Evolutionary conservation across 2,888 invertebrate species (phyloP), one percentile per base, ranked within the genome.

Genomic region (Nomada fabriciana): DNA sequence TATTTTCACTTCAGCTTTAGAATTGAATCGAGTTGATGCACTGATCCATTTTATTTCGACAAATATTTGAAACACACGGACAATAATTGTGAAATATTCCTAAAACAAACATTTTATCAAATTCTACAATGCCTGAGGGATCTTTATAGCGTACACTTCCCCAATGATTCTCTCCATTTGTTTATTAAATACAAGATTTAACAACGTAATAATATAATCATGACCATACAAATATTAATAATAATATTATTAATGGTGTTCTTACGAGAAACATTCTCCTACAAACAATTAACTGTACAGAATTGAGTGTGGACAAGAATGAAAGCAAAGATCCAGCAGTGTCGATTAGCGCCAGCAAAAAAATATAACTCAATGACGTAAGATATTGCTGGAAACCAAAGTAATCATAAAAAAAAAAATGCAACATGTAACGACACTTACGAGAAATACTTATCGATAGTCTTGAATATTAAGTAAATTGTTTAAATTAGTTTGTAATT

Each of bases 121-220:
- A 59, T 29, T 59, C 7, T 15, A 11, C 18, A 29, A 13, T 7
- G 43, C 15, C 15, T n/a, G 52, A 29, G 29, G 20, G 11, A 25
- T 52, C 13, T 20, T 29, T 18, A 4, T 3, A 13, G n/a, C 15
- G 18, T 11, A 18, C 55, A 68, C 23, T 9, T 4, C 3, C 15
- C 3, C 15, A 60, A 36, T 50, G 20, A 23, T 75, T 72, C 68
- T 69, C 47, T 78, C 50, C 53, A 80, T 80, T 87, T 71, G 73
- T 91, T 91, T 91, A 91, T 92, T 92, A 89, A 91, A 90, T 91
- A 91, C 81, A 87, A 85, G 81, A 86, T 84, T 90, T 87, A 91
- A 91, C 89, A 90, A 89, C 55, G 74, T 72, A 78, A 81, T 75
- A 79, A 80, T 76, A 71, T 83, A 82, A 67, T 77, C 76, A 77